phyloP scores from a whole-genome alignment of 2,888 invertebrate genomes.

The Oxytorus armatus region DNA sequence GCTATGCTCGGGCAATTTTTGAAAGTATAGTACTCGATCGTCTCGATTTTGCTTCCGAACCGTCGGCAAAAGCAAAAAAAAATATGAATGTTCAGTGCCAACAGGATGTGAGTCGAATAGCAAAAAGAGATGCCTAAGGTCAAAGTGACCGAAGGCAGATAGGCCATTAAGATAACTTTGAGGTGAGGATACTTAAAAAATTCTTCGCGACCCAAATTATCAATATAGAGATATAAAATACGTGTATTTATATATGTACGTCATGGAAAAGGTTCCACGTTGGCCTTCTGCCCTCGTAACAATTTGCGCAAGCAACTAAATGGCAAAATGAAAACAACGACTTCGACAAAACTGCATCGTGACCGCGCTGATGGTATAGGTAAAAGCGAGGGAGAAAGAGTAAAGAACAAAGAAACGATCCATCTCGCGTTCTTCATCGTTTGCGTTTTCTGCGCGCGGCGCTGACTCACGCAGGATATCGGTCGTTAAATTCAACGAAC shows the following conservation, averaged over 20 bases:
- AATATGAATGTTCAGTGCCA: conserved; percentile 10
- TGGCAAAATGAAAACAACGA: too few relatives aligned
- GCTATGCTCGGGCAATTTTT: too few relatives aligned
- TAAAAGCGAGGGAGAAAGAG: not conserved
- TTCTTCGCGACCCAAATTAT: conserved; percentile 5
- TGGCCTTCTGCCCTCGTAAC: conserved; percentile 65
- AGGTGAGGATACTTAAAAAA: conserved; percentile 21
- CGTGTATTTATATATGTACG: too few relatives aligned
- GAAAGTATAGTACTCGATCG: too few relatives aligned
- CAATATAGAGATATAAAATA: not conserved
- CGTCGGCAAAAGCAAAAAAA: not conserved
- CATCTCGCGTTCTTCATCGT: conserved; percentile 20
- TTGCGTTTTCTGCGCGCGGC: conserved; percentile 47
- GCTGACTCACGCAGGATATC: conserved; percentile 81
- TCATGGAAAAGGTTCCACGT: conserved; percentile 6
- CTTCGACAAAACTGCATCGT: too few relatives aligned
- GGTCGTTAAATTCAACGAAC: conserved; percentile 79
- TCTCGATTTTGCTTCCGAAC: too few relatives aligned
- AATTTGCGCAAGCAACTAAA: conserved; percentile 59
- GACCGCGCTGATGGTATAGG: not conserved
- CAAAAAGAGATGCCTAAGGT: conserved; percentile 22
- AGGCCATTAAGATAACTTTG: not conserved
- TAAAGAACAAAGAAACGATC: not conserved
- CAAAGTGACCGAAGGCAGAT: not conserved
- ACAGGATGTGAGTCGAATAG: conserved; percentile 24